phyloP scores from a whole-genome alignment of 2,888 invertebrate species.

The Parascotia fuliginaria region DNA sequence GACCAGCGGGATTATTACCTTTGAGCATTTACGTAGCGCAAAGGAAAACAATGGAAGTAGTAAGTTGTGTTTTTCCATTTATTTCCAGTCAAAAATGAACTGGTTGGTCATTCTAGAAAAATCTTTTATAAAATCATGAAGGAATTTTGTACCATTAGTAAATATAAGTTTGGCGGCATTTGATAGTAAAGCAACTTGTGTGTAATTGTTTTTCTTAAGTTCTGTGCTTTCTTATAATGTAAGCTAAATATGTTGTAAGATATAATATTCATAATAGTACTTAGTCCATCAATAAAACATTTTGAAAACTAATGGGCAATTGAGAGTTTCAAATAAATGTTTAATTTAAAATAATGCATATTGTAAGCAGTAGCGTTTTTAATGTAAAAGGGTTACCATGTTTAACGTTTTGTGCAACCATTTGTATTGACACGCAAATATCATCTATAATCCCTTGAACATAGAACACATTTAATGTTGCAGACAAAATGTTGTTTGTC shows the following conservation, averaged over 20 bases:
- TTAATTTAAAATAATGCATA: slow-evolving; percentile 44
- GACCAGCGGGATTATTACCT: too few species aligned
- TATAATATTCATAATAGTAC: slow-evolving; percentile 37
- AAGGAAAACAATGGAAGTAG: too few species aligned
- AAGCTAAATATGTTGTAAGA: slow-evolving; percentile 28
- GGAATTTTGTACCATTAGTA: too few species aligned
- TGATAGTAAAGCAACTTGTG: too few species aligned
- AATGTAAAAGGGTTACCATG: slow-evolving; percentile 42
- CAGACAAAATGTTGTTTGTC: neutral
- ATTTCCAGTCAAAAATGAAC: too few species aligned
- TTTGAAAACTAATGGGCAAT: slow-evolving; percentile 31
- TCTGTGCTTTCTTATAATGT: too few species aligned
- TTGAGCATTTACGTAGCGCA: too few species aligned
- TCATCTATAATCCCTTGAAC: slow-evolving; percentile 37
- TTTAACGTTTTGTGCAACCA: slow-evolving; percentile 39
- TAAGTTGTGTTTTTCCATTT: too few species aligned
- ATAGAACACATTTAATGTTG: slow-evolving; percentile 32
- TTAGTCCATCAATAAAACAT: slow-evolving; percentile 38
- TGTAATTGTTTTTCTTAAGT: too few species aligned
- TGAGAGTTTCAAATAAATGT: slow-evolving; percentile 18
- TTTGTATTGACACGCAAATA: slow-evolving; percentile 33
- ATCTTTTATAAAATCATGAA: too few species aligned
- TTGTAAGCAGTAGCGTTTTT: slow-evolving; percentile 44
- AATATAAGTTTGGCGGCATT: too few species aligned
- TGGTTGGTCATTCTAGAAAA: too few species aligned